phyloP scores from a whole-genome alignment of 2,888 invertebrate species.

The Megastigmus dorsalis region DNA sequence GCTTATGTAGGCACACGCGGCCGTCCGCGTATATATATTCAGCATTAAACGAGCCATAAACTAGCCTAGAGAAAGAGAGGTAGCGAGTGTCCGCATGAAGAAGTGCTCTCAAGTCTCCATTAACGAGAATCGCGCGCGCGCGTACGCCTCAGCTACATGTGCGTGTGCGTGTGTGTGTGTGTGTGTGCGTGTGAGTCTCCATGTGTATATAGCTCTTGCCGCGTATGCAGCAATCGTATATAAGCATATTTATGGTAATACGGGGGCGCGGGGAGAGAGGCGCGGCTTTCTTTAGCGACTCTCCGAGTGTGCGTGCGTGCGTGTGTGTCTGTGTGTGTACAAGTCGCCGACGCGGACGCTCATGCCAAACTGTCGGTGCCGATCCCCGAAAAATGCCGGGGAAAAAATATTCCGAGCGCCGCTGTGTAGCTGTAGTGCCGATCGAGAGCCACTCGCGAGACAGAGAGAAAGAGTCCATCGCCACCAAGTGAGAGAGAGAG shows the following conservation, averaged over 20 bases:
- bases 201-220: too few species aligned
- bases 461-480: too few species aligned
- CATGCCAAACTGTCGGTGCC: neutral
- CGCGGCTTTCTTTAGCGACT: slow-evolving; percentile 9
- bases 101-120: slow-evolving; percentile 12
- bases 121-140: slow-evolving; percentile 2
- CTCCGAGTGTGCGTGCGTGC: too few species aligned
- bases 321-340: too few species aligned
- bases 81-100: neutral
- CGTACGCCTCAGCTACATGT: too few species aligned
- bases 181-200: too few species aligned
- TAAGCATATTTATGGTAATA: slow-evolving; percentile 32
- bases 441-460: too few species aligned
- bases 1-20: neutral
- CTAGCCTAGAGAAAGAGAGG: slow-evolving; percentile 2
- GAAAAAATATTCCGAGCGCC: slow-evolving; percentile 5
- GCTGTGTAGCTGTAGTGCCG: too few species aligned
- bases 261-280: neutral
- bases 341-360: too few species aligned
- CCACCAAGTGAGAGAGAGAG: neutral
- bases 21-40: neutral
- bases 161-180: too few species aligned
- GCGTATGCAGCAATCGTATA: too few species aligned
- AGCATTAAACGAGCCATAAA: slow-evolving; percentile 28
- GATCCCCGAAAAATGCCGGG: slow-evolving; percentile 18